Evolutionary conservation across 2,888 invertebrate genomes (phyloP).

Genomic region (Apamea epomidion): DNA sequence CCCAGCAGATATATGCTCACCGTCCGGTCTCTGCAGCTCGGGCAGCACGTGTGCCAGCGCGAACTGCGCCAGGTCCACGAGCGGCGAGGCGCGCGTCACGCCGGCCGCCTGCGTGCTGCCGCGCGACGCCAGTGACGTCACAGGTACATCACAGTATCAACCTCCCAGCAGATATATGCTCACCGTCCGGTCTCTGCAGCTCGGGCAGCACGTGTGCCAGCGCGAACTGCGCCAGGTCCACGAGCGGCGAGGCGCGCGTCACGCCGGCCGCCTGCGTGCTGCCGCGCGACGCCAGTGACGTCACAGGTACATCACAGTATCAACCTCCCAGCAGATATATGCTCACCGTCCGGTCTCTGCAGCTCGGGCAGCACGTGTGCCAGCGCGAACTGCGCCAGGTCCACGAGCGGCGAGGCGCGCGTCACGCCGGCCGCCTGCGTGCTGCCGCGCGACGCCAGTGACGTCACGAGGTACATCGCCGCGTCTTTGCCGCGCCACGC

Average conservation of each 20-base stretch:
- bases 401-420: constrained; percentile 96
- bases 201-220: constrained; percentile 96
- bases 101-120: constrained; percentile 97
- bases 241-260: constrained; percentile 97
- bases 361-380: constrained; percentile 97
- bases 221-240: constrained; percentile 97
- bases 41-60: constrained; percentile 96
- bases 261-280: constrained; percentile 97
- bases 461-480: constrained; percentile 99
- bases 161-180: constrained; percentile 22
- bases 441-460: constrained; percentile 96
- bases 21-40: constrained; percentile 94
- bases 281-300: constrained; percentile 97
- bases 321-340: not conserved
- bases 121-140: constrained; percentile 97
- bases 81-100: constrained; percentile 96
- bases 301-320: constrained; percentile 94
- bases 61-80: constrained; percentile 97
- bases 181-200: constrained; percentile 93
- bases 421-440: constrained; percentile 98
- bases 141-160: constrained; percentile 91
- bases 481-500: constrained; percentile 99
- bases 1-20: constrained; percentile 81
- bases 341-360: constrained; percentile 92
- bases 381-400: constrained; percentile 96